Conservation (phyloP, 1,140 invertebrate species). For the Calliopsis andreniformis region DNA sequence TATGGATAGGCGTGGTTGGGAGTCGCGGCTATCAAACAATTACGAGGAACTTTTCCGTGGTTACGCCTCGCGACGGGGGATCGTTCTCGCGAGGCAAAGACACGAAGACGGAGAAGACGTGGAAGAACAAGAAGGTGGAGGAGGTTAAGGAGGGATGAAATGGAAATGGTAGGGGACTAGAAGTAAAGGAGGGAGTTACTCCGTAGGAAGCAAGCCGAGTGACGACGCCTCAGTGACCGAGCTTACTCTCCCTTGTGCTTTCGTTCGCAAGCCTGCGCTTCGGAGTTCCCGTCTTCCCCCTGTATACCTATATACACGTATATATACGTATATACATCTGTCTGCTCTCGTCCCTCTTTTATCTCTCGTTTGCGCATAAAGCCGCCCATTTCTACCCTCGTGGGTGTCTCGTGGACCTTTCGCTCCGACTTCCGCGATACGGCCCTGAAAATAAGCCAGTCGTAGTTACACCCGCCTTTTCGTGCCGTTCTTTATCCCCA, state of each 20-base stretch:
- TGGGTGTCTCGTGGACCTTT: constrained; percentile 73
- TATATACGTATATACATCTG: constrained; percentile 29
- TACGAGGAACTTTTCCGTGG: constrained; percentile 48
- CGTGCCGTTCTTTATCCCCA: constrained; percentile 41
- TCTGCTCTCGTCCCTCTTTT: constrained; percentile 40
- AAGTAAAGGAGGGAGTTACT: constrained; percentile 65
- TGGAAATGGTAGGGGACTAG: constrained; percentile 69
- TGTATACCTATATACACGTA: constrained; percentile 15
- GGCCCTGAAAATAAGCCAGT: constrained; percentile 59
- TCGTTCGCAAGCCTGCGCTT: constrained; percentile 71
- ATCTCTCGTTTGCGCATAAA: constrained; percentile 54
- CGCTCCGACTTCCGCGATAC: constrained; percentile 62
- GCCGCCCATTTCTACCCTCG: constrained; percentile 65
- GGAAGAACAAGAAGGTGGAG: constrained; percentile 57
- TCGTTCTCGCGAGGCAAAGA: constrained; percentile 59
- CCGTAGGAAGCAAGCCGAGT: constrained; percentile 71
- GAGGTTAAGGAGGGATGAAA: constrained; percentile 63
- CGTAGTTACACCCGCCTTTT: constrained; percentile 61
- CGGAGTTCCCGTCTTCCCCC: constrained; percentile 59
- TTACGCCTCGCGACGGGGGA: constrained; percentile 42
- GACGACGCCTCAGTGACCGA: constrained; percentile 77
- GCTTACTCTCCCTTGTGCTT: constrained; percentile 75
- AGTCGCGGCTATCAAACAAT: constrained; percentile 50
- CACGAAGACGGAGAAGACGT: constrained; percentile 53
- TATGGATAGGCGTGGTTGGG: constrained; percentile 10